A percentile compares a stretch with the other conserved stretches of the same genome.
Conservation (phyloP, 2,113 vertebrate species). For the Notothenia coriiceps region DNA sequence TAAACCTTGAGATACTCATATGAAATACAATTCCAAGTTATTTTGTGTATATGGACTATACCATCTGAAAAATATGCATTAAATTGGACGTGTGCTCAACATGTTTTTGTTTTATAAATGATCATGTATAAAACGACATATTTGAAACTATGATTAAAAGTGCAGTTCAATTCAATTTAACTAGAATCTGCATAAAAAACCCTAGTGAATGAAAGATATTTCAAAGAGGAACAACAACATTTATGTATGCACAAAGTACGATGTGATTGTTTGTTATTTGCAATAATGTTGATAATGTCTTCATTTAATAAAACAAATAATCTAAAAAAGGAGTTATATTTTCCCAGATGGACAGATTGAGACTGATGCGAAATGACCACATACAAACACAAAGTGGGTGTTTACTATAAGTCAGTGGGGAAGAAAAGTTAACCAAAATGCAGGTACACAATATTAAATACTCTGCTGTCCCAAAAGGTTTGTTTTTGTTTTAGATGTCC, state of each 20-base stretch:
- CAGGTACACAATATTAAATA: not conserved
- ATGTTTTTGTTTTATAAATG: not conserved
- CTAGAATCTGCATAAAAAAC: constrained; percentile 16
- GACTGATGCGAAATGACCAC: not conserved
- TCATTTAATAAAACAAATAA: not conserved
- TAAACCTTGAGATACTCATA: not conserved
- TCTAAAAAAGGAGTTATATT: too few relatives aligned
- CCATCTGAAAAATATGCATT: not conserved
- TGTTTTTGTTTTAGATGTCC: not conserved
- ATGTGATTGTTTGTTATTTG: not conserved
- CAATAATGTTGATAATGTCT: not conserved
- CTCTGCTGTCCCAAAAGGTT: not conserved
- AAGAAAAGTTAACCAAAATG: not conserved
- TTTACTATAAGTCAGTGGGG: not conserved
- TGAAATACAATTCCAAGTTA: not conserved
- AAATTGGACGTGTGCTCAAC: not conserved
- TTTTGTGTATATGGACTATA: not conserved
- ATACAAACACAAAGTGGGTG: not conserved
- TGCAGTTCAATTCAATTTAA: constrained; percentile 20
- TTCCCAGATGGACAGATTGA: too few relatives aligned
- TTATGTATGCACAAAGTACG: not conserved
- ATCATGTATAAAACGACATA: not conserved
- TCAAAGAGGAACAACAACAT: not conserved
- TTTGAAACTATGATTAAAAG: constrained; percentile 10
- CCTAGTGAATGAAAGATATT: constrained; percentile 12